Base-by-base conservation (phyloP, 1,140 invertebrate species). In the Wiebesia pumilae region DNA sequence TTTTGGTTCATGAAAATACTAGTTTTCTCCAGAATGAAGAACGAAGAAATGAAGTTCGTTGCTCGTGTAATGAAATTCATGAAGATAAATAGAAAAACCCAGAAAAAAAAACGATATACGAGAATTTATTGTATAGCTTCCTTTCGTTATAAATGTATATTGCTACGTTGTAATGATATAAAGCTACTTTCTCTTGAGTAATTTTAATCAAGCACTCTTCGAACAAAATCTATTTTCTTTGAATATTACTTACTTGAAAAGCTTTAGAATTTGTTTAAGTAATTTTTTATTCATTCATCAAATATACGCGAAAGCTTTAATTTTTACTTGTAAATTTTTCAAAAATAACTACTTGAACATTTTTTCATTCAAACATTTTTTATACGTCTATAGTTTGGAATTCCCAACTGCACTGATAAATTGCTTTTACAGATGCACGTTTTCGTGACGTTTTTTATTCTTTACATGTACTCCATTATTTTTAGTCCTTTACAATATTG, bases 191-290 rank as follows among this genome's bases (percentile, higher is more conserved):
- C 69, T 14, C 35, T 12, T 24, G 14, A 38, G 35, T 40, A 40
- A 40, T 40, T 73, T 73, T 27, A 73, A 73, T 73, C 40, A 73
- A 73, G 35, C 21, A 40, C 35, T 73, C 33, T 40, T 73, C 69
- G 19, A 3, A 21, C 1, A 27, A 47, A 47, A 47, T 47, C 43
- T 12, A 38, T 71, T 71, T 12, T 38, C 1, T 19, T 71, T 71
- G 10, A 71, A 71, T 71, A 12, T 4, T 73, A 40, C 19, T 73
- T 73, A 35, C 19, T 40, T 73, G 35, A 40, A 73, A 73, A 1
- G 19, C 1, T 19, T 73, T 40, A 73, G 4, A 40, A 40, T 73
- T 30, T 6, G 0, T 33, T 7, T 38, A 54, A 54, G 3, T 14
- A 47, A 47, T 73, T 24, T 73, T 73, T 6, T 40, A 73, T 14